Conservation (phyloP, 2,113 vertebrate species). For the Eudyptes chrysolophus region DNA sequence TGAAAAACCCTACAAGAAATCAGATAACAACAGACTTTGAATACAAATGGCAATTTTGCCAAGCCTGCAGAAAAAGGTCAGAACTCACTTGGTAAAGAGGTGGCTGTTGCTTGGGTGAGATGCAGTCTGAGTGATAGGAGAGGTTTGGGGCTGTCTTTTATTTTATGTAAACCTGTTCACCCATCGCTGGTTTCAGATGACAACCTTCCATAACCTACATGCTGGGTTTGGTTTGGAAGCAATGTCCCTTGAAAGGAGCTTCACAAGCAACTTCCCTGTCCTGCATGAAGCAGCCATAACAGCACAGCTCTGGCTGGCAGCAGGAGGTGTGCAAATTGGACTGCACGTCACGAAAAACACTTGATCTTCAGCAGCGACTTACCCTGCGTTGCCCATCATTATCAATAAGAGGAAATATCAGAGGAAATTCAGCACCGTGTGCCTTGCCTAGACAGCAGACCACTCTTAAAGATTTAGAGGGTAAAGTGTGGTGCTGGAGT, state of each 20-base stretch:
- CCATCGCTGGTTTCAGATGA: background rate
- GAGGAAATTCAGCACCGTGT: background rate
- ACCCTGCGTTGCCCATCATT: background rate
- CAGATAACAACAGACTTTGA: background rate
- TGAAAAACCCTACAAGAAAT: background rate
- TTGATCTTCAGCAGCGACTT: background rate
- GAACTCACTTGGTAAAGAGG: background rate
- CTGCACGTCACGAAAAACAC: background rate
- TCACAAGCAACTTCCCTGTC: background rate
- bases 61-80: background rate
- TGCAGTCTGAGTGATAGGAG: background rate
- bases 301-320: background rate
- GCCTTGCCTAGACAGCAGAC: background rate
- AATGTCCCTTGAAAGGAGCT: slow-evolving; percentile 35
- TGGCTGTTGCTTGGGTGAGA: background rate
- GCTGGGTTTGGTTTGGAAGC: background rate
- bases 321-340: background rate
- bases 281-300: background rate
- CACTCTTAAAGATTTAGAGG: background rate
- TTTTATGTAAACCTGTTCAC: background rate
- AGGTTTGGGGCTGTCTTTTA: background rate
- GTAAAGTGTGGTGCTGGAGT: background rate
- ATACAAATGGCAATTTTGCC: background rate
- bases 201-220: background rate
- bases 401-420: background rate